These are phyloP conservation scores for Drosophila melanogaster DNA, from an alignment of 1,140 invertebrate species.

Conservation along the genomic window Release_6_plus_ISO1_MT NT_037436.4:13963001-13963500, in stretches of 20 bases:
- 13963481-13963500: slow-evolving; percentile 23
- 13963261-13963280: slow-evolving; percentile 50
- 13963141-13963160: slow-evolving; percentile 34
- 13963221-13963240: slow-evolving; percentile 43
- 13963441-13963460: slow-evolving; percentile 27
- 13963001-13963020: slow-evolving; percentile 40
- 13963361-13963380: slow-evolving; percentile 31
- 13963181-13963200: slow-evolving; percentile 25
- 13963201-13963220: slow-evolving; percentile 37
- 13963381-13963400: slow-evolving; percentile 34
- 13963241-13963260: slow-evolving; percentile 50
- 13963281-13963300: slow-evolving; percentile 43
- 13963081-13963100: slow-evolving; percentile 43
- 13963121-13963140: slow-evolving; percentile 49
- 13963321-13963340: slow-evolving; percentile 35
- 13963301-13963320: slow-evolving; percentile 37
- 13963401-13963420: slow-evolving; percentile 36
- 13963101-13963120: slow-evolving; percentile 32
- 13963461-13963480: slow-evolving; percentile 35
- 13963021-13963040: slow-evolving; percentile 15
- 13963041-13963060: slow-evolving; percentile 35
- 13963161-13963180: slow-evolving; percentile 46
- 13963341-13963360: slow-evolving; percentile 38
- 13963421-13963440: slow-evolving; percentile 33
- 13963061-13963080: slow-evolving; percentile 27